These are phyloP conservation scores for Lycaena phlaeas DNA, from an alignment of 2,888 invertebrate genomes.

Conservation along the genomic window DNA sequence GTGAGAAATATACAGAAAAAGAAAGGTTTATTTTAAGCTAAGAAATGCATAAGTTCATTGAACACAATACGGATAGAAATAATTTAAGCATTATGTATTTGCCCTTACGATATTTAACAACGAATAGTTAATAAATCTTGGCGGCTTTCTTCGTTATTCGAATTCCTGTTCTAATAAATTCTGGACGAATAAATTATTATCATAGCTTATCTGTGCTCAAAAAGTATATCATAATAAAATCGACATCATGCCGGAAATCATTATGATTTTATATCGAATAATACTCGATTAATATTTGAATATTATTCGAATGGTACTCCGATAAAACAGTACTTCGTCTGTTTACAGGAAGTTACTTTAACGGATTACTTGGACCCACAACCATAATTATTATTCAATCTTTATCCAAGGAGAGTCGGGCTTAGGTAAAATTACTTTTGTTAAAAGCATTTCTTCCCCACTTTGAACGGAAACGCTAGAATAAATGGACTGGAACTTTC, in stretches of 20 bases:
- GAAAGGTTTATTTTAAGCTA: no score
- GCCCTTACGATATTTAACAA: no score
- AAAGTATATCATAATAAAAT: constrained; percentile 3
- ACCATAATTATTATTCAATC: constrained; percentile 61
- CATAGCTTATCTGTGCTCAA: no score
- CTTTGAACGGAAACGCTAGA: constrained; percentile 59
- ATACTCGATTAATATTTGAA: neutral
- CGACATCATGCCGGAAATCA: neutral
- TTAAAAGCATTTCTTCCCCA: constrained; percentile 65
- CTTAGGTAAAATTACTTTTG: constrained; percentile 62
- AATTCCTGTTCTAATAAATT: no score
- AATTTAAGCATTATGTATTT: no score
- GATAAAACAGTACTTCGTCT: neutral
- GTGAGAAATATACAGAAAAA: no score
- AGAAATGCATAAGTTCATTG: no score
- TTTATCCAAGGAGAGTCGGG: constrained; percentile 56
- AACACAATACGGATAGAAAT: no score
- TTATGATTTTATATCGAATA: neutral
- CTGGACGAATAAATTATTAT: no score
- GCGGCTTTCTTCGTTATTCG: no score
- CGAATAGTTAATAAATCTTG: no score
- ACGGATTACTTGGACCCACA: constrained; percentile 21
- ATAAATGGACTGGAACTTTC: constrained; percentile 65
- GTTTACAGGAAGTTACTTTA: constrained; percentile 8
- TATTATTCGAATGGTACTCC: neutral